Evolutionary conservation across 1,140 invertebrate species (phyloP).

Genomic region (Drosophila nannoptera): DNA sequence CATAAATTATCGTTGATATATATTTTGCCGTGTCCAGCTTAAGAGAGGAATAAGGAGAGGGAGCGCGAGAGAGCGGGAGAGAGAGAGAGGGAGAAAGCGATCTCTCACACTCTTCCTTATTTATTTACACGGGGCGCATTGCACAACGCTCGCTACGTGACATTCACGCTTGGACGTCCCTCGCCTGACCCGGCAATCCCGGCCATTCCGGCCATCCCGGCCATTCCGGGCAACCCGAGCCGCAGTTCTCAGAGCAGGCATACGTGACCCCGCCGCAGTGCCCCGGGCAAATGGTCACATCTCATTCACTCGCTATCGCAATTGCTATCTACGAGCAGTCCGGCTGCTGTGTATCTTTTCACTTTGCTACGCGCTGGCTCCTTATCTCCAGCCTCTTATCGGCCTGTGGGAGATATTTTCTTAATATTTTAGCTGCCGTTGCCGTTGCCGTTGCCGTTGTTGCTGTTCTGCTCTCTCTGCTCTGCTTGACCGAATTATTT

Average conservation of each 20-base stretch:
- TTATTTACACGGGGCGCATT: slow-evolving; percentile 67
- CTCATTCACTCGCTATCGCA: slow-evolving; percentile 25
- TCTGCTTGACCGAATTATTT: slow-evolving; percentile 68
- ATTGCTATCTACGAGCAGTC: slow-evolving; percentile 29
- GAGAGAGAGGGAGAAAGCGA: background rate
- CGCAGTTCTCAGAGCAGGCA: slow-evolving; percentile 12
- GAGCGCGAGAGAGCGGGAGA: background rate
- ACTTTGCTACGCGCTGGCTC: slow-evolving; percentile 26
- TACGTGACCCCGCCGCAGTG: slow-evolving; percentile 56
- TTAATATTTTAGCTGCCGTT: slow-evolving; percentile 50
- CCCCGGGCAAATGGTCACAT: slow-evolving; percentile 35
- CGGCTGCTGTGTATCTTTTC: slow-evolving; percentile 61
- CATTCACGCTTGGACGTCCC: slow-evolving; percentile 71
- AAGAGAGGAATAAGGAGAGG: no score
- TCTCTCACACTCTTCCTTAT: slow-evolving; percentile 36
- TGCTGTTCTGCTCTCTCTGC: slow-evolving; percentile 3
- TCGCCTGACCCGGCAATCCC: background rate
- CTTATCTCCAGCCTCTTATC: slow-evolving; percentile 67
- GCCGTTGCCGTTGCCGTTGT: background rate
- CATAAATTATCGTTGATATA: slow-evolving; percentile 77
- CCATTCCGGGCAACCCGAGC: slow-evolving; percentile 9
- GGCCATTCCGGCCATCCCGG: background rate
- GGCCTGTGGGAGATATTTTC: slow-evolving; percentile 35
- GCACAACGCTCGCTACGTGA: slow-evolving; percentile 61
- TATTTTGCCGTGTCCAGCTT: slow-evolving; percentile 72